Base-by-base conservation (phyloP, 30 jellyfish, hydroid and myxozoan genomes). In the Hydractinia echinata region DNA sequence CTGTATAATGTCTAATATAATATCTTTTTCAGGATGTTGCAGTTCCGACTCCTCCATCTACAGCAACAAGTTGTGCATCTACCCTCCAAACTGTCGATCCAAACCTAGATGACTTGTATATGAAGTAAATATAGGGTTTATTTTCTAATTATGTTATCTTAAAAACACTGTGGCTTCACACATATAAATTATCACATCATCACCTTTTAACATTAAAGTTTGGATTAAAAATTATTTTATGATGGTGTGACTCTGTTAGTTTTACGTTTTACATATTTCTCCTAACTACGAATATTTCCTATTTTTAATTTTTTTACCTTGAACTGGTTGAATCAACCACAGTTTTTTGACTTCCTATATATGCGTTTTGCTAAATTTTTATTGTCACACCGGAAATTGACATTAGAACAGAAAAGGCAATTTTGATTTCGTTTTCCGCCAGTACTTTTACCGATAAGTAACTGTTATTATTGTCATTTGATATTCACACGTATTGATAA, bases 21-120 rank as follows among this genome's bases (percentile, higher is more conserved):
- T 82, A 39, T 53, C 21, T 21, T n/a, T 18, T 69, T 7, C 76
- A 88, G 96, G 86, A 76, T 71, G 93, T 78, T 49, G 83, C 61
- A 8, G 83, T 93, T 5, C 73, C 76, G 10, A 66, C 96, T 3
- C 79, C 94, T 20, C 96, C 93, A 15, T 85, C 79, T 16, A 55
- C 96, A 21, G 53, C 96, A 13, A 80, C 89, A 19, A 16, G 89
- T 53, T 66, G 67, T 15, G 81, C 54, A 56, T 56, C 96, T 5
- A 18, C 82, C 14, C 76, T 81, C 54, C 84, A 79, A 21, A 66
- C 86, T 44, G 54, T 72, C 76, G 94, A 88, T 67, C 72, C 91
- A 49, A 73, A 86, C 72, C 86, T 88, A 21, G 92, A 88, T 88
- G 96, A 88, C 72, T 81, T 88, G 18, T 88, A 88, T 83, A 88